Base-by-base conservation (phyloP, 2,888 invertebrate species). In the Fissipunctia ypsillon region DNA sequence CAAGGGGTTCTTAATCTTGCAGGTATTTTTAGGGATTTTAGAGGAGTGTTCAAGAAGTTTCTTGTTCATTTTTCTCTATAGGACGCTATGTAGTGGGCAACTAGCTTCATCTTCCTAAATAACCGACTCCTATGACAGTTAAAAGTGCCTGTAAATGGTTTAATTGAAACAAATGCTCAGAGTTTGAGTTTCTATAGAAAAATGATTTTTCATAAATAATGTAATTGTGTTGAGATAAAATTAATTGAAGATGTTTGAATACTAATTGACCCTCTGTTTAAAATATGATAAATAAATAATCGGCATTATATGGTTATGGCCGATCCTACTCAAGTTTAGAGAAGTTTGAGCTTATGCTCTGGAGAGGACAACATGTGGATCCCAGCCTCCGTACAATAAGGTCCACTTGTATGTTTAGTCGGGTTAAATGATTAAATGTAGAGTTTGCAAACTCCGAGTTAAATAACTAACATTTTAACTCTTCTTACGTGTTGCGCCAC, bases 301-400 rank as follows among this genome's bases (percentile, higher is more conserved):
- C 2, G 3, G 6, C 25, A 19, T 41, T 19, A 31, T 43, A 35
- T 59, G 50, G 12, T 38, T 16, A 50, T 22, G 25, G 16, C 6
- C 38, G 22, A 50, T 54, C 25, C 25, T 71, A 22, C 78, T 52
- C 45, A n/a, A 60, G 22, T 50, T 74, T 28, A 67, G 31, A 68
- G n/a, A 65, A 68, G 78, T 57, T 48, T 3, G 48, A 2, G 67
- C 45, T 50, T 41, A 50, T 77, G 25, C 48, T 77, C 38, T 19
- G 25, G 48, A n/a, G 43, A 38, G 43, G 38, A 38, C 73, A 56
- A 35, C 48, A 35, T 48, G 35, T n/a, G 14, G 31, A 31, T 16
- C 48, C 50, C 48, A 9, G 12, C 35, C 63, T 52, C 28, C 45
- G 6, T 28, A 48, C 80, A 60, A 65, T 60, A 68, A 63, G n/a